Evolutionary conservation across 1,140 invertebrate genomes (phyloP).

Genomic region (Tachypleus tridentatus): DNA sequence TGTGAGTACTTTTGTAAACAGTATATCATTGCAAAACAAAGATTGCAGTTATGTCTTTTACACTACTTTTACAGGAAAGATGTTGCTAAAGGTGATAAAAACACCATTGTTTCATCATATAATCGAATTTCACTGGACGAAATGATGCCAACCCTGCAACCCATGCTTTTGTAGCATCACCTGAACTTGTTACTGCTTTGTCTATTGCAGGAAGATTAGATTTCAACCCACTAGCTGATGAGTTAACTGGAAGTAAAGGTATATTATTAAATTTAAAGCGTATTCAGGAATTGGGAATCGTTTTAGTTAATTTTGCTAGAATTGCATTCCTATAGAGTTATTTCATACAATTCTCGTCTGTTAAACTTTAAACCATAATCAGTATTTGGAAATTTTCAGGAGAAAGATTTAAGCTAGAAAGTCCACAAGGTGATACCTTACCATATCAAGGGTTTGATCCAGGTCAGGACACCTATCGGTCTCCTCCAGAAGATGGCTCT

Average conservation of each 20-base stretch:
- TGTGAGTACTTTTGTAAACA: no score
- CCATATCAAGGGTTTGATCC: slow-evolving; percentile 90
- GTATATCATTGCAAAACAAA: no score
- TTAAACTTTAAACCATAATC: neutral
- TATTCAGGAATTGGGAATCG: no score
- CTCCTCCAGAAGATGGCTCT: slow-evolving; percentile 58
- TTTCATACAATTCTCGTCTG: no score
- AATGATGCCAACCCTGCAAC: slow-evolving; percentile 99
- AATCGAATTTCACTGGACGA: slow-evolving; percentile 95
- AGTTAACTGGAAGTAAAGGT: slow-evolving; percentile 45
- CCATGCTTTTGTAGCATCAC: slow-evolving; percentile 96
- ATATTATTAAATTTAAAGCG: neutral
- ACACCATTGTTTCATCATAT: slow-evolving; percentile 99
- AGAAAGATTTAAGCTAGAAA: slow-evolving; percentile 83
- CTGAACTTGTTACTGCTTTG: slow-evolving; percentile 97
- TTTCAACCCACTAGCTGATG: slow-evolving; percentile 85
- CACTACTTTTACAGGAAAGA: slow-evolving; percentile 46
- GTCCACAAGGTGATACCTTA: slow-evolving; percentile 86
- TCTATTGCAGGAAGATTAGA: slow-evolving; percentile 84
- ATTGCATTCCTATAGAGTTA: no score
- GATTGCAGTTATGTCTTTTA: no score
- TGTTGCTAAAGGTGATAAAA: slow-evolving; percentile 98
- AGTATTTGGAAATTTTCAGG: slow-evolving; percentile 37
- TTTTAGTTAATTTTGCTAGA: no score
- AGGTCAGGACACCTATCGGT: slow-evolving; percentile 90